Evolutionary conservation across 2,888 invertebrate genomes (phyloP).

Genomic region (Phlogophora meticulosa): DNA sequence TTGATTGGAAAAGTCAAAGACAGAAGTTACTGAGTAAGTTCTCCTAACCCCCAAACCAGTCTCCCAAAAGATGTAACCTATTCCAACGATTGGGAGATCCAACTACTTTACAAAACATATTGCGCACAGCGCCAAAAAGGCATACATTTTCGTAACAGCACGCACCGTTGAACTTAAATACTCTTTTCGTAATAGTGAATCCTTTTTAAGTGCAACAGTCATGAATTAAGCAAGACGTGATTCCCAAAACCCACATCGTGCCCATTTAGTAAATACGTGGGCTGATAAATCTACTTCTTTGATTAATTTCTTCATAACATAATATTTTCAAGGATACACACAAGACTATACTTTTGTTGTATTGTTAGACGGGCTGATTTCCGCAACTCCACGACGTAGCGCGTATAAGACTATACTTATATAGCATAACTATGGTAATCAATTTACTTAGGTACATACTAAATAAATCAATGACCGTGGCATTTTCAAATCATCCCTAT

Average conservation of each 20-base stretch:
- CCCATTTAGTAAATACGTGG: constrained; percentile 55
- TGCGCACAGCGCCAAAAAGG: constrained; percentile 20
- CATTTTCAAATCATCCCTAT: constrained; percentile 10
- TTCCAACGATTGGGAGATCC: neutral
- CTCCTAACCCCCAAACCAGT: too few relatives aligned
- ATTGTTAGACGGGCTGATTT: too few relatives aligned
- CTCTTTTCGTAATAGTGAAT: constrained; percentile 55
- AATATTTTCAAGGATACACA: constrained; percentile 29
- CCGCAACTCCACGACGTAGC: too few relatives aligned
- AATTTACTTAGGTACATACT: too few relatives aligned
- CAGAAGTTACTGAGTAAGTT: too few relatives aligned
- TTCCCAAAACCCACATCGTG: constrained; percentile 52
- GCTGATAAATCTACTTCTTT: constrained; percentile 27
- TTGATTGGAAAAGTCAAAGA: too few relatives aligned
- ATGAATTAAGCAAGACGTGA: constrained; percentile 61
- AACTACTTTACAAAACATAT: constrained; percentile 1
- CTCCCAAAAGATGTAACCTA: too few relatives aligned
- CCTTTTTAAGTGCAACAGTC: constrained; percentile 54
- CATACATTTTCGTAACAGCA: constrained; percentile 32
- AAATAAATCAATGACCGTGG: constrained; percentile 6
- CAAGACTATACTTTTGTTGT: constrained; percentile 10
- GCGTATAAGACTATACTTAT: too few relatives aligned
- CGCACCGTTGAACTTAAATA: constrained; percentile 43
- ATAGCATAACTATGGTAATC: too few relatives aligned
- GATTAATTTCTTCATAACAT: constrained; percentile 13